phyloP scores from a whole-genome alignment of 1,140 invertebrate genomes.

The Pararge aegeria region DNA sequence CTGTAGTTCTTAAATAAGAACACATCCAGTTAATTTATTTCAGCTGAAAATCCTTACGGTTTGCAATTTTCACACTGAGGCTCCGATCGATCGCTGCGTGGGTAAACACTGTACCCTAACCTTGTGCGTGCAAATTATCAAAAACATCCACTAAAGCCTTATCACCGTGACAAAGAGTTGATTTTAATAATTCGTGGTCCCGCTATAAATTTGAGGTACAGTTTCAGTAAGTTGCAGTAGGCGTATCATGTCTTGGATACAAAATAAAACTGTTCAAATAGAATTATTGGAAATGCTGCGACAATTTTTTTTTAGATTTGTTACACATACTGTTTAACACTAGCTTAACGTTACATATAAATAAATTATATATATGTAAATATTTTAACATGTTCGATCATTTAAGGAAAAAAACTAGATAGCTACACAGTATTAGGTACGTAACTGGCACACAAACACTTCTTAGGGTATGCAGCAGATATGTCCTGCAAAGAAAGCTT shows the following conservation, averaged over 20 bases:
- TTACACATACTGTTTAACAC: too few species aligned
- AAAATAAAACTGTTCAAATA: background rate
- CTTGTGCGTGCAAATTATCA: constrained; percentile 44
- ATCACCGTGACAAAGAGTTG: constrained; percentile 34
- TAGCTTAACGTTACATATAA: too few species aligned
- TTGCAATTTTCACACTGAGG: constrained; percentile 76
- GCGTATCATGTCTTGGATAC: constrained; percentile 21
- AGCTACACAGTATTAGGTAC: too few species aligned
- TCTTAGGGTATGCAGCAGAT: too few species aligned
- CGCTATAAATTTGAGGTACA: constrained; percentile 9
- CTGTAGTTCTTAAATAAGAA: background rate
- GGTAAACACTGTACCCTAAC: constrained; percentile 69
- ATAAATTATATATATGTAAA: too few species aligned
- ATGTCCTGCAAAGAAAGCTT: too few species aligned
- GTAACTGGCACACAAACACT: too few species aligned
- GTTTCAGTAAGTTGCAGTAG: constrained; percentile 15
- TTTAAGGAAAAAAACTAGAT: too few species aligned
- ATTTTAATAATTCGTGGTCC: constrained; percentile 14
- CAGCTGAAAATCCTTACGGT: constrained; percentile 45
- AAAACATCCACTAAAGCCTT: constrained; percentile 34
- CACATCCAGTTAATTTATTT: constrained; percentile 45
- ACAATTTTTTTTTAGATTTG: too few species aligned
- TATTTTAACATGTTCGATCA: too few species aligned
- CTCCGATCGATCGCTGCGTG: constrained; percentile 70
- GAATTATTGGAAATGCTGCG: too few species aligned